A percentile compares a stretch with the other conserved stretches of the same genome.
These are phyloP conservation scores for Melinaea marsaeus DNA, from an alignment of 2,888 invertebrate genomes.

Conservation along the genomic window DNA sequence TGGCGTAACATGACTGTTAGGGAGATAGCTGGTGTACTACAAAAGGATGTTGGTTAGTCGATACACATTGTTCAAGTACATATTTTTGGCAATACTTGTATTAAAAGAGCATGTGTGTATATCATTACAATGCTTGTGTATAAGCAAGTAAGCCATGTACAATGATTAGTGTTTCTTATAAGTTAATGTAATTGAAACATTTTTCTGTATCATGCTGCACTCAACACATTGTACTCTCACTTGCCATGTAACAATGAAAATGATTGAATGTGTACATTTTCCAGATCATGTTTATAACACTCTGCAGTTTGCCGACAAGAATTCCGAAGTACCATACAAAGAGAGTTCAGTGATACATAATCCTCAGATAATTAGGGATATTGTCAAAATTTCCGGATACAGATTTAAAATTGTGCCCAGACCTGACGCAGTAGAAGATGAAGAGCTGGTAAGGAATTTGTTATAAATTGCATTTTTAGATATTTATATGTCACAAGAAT, in stretches of 20 bases:
- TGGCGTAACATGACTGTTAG: slow-evolving; percentile 90
- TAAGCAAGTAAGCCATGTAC: too few species aligned
- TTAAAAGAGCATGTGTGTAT: too few species aligned
- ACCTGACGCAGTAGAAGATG: slow-evolving; percentile 60
- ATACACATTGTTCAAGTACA: too few species aligned
- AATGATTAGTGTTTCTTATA: too few species aligned
- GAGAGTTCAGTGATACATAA: slow-evolving; percentile 79
- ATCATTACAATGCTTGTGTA: too few species aligned
- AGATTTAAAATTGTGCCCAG: slow-evolving; percentile 77
- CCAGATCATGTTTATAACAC: slow-evolving; percentile 83
- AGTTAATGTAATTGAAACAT: too few species aligned
- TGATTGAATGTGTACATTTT: slow-evolving; percentile 32
- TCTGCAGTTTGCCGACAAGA: slow-evolving; percentile 80
- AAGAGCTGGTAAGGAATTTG: slow-evolving; percentile 50
- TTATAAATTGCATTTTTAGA: background rate
- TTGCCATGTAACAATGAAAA: background rate
- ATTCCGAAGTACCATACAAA: slow-evolving; percentile 70
- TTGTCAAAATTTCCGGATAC: slow-evolving; percentile 83
- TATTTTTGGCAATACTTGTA: too few species aligned
- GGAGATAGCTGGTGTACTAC: slow-evolving; percentile 82
- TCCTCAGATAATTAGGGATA: slow-evolving; percentile 80
- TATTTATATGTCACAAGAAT: too few species aligned
- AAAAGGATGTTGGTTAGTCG: slow-evolving; percentile 79
- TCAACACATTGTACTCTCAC: background rate
- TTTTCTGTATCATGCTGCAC: background rate